Evolutionary conservation across 1,140 invertebrate species (phyloP).

Genomic region (Galleria mellonella): DNA sequence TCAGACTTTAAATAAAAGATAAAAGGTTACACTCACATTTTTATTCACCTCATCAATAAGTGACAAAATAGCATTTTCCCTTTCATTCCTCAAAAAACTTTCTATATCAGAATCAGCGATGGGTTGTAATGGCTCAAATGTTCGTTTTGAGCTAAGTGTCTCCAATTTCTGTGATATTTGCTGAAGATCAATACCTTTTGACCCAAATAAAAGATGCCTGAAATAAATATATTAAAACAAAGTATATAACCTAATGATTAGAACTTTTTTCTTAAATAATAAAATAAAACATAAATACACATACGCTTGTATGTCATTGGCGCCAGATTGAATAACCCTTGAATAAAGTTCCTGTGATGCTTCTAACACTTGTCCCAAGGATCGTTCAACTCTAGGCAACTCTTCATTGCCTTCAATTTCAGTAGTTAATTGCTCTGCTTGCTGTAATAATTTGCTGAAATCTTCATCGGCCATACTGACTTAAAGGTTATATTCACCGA

Average conservation of each 20-base stretch:
- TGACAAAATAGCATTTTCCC: constrained; percentile 93
- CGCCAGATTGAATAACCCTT: constrained; percentile 86
- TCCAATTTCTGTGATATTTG: constrained; percentile 94
- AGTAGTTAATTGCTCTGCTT: constrained; percentile 92
- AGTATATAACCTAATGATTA: neutral
- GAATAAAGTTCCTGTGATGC: constrained; percentile 93
- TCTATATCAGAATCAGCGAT: constrained; percentile 92
- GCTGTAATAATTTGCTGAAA: constrained; percentile 90
- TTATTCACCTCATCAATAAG: constrained; percentile 87
- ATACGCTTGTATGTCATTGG: constrained; percentile 95
- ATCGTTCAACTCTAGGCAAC: constrained; percentile 90
- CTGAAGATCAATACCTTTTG: constrained; percentile 94
- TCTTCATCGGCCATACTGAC: constrained; percentile 71
- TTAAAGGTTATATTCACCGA: constrained; percentile 37
- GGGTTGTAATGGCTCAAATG: constrained; percentile 92
- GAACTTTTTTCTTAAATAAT: neutral
- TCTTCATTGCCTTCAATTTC: constrained; percentile 90
- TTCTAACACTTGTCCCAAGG: constrained; percentile 92
- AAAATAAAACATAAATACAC: constrained; percentile 29
- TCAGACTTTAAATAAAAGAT: no score
- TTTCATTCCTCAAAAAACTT: constrained; percentile 93
- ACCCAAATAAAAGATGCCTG: constrained; percentile 93
- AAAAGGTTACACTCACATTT: constrained; percentile 19
- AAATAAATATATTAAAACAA: constrained; percentile 35
- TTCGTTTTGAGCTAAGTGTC: constrained; percentile 86